Evolutionary conservation across 53 echinoderm and acorn worm species (phyloP).

Genomic region (Echinarachnius parma): DNA sequence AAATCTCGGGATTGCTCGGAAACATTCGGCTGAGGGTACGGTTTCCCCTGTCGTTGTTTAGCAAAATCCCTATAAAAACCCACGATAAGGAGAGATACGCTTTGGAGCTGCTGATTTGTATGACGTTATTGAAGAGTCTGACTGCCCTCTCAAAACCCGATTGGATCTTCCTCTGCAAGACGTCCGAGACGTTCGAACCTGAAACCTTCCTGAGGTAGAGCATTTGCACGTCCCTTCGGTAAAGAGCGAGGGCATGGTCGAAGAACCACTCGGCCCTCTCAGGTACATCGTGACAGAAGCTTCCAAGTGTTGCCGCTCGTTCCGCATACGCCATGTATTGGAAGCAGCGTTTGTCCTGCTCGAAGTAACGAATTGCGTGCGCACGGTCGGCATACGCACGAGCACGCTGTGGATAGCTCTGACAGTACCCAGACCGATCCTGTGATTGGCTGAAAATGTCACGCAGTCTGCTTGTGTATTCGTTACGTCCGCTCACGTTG

Average conservation of each 20-base stretch:
- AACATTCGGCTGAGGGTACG: slow-evolving; percentile 47
- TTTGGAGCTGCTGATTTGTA: slow-evolving; percentile 35
- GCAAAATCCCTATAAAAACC: slow-evolving; percentile 79
- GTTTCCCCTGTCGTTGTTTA: slow-evolving; percentile 54
- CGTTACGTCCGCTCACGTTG: not conserved
- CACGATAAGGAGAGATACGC: slow-evolving; percentile 64
- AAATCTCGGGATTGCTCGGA: slow-evolving; percentile 21
- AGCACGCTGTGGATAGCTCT: slow-evolving; percentile 48
- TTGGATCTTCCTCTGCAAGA: slow-evolving; percentile 37
- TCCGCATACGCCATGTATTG: slow-evolving; percentile 74
- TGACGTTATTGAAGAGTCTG: slow-evolving; percentile 54
- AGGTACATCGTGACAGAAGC: slow-evolving; percentile 39
- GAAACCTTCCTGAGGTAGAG: slow-evolving; percentile 49
- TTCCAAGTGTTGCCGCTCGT: slow-evolving; percentile 63
- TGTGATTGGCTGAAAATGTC: slow-evolving; percentile 24
- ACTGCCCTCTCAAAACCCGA: slow-evolving; percentile 63
- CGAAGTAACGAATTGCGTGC: slow-evolving; percentile 71
- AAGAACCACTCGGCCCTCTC: slow-evolving; percentile 81
- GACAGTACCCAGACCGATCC: not conserved
- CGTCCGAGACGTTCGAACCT: slow-evolving; percentile 21
- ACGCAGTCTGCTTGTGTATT: slow-evolving; percentile 23
- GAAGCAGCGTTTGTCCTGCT: slow-evolving; percentile 74
- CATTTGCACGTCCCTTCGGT: slow-evolving; percentile 77
- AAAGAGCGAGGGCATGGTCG: slow-evolving; percentile 75
- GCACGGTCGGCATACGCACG: slow-evolving; percentile 77